A percentile compares a stretch with the other conserved stretches of the same genome.
Conservation (phyloP, 2,113 vertebrate species). For the Chloroceryle aenea region DNA sequence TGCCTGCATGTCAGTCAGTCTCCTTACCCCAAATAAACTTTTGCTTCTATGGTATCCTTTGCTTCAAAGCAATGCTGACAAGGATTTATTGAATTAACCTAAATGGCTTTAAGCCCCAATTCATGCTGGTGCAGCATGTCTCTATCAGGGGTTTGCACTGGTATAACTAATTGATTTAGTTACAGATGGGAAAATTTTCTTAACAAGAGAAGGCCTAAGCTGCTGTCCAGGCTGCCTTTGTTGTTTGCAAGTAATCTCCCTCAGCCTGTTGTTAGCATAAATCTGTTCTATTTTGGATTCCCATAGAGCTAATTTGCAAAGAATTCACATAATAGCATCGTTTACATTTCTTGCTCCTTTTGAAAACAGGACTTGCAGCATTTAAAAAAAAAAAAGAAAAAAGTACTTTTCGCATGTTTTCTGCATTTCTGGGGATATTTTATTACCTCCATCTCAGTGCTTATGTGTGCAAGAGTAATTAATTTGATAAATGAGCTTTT, state of each 20-base stretch:
- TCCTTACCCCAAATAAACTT: slow-evolving; percentile 60
- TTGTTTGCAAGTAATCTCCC: slow-evolving; percentile 62
- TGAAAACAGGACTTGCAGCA: not conserved
- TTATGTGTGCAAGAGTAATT: not conserved
- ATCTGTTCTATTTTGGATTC: slow-evolving; percentile 61
- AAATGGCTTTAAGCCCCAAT: slow-evolving; percentile 67
- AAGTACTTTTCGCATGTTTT: not conserved
- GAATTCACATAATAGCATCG: not conserved
- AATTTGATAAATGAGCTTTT: not conserved
- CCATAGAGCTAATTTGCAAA: slow-evolving; percentile 38
- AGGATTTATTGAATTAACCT: slow-evolving; percentile 70
- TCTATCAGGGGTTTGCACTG: slow-evolving; percentile 62
- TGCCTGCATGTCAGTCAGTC: not conserved
- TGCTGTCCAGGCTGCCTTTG: slow-evolving; percentile 60
- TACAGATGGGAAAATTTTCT: slow-evolving; percentile 68
- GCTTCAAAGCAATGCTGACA: slow-evolving; percentile 64
- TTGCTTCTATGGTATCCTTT: slow-evolving; percentile 15
- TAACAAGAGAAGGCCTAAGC: slow-evolving; percentile 64
- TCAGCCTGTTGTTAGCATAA: slow-evolving; percentile 55
- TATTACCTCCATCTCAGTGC: not conserved
- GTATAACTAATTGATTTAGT: slow-evolving; percentile 71
- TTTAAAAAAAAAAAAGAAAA: not conserved
- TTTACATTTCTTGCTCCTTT: slow-evolving; percentile 42
- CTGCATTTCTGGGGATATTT: slow-evolving; percentile 9
- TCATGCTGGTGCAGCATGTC: slow-evolving; percentile 67